These are phyloP conservation scores for Pygoscelis adeliae DNA, from an alignment of 2,113 vertebrate genomes.

Conservation along the genomic window DNA sequence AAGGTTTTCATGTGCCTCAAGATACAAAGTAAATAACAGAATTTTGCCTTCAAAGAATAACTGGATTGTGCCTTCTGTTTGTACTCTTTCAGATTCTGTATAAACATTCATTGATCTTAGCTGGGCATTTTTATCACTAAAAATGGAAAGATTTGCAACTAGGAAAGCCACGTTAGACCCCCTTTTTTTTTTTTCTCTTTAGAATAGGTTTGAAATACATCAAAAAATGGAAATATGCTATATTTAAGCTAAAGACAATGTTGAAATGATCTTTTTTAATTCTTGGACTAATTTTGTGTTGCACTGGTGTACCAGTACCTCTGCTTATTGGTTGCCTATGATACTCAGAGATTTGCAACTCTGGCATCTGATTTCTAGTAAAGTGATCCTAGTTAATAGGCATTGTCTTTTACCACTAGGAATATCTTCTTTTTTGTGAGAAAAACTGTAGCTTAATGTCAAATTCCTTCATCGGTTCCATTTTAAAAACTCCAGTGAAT, in stretches of 20 bases:
- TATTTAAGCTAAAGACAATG: background rate
- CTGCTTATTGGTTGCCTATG: background rate
- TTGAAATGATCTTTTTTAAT: background rate
- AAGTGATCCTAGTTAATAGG: background rate
- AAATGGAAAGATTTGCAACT: background rate
- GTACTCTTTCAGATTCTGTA: background rate
- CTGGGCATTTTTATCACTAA: background rate
- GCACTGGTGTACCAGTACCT: background rate
- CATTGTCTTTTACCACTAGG: background rate
- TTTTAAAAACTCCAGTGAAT: background rate
- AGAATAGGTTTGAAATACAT: background rate
- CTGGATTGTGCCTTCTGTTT: background rate
- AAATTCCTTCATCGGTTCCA: background rate
- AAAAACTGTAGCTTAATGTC: background rate
- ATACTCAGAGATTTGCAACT: background rate
- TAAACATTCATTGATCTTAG: background rate
- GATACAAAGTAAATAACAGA: background rate
- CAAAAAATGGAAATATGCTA: background rate
- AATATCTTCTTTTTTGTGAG: background rate
- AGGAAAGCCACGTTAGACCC: background rate
- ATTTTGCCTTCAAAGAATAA: conserved; percentile 2
- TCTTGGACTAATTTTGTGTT: background rate
- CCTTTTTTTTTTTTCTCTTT: background rate
- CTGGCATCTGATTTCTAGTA: background rate
- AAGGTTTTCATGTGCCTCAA: background rate